Evolutionary conservation across 2,113 vertebrate species (phyloP).

Genomic region (Cervus canadensis): DNA sequence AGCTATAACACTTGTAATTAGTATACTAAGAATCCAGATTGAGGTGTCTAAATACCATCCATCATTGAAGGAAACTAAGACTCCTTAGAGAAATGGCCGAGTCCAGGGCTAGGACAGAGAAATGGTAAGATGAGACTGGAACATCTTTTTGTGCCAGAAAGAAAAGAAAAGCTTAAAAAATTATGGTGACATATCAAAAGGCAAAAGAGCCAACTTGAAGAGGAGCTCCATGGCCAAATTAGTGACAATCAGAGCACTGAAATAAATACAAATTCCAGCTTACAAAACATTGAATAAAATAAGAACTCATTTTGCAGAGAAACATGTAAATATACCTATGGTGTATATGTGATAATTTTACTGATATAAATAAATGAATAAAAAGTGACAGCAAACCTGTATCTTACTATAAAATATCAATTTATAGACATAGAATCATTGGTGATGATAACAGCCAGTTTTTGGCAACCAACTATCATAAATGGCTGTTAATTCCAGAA

Average conservation of each 20-base stretch:
- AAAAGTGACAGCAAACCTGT: not conserved
- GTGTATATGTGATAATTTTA: not conserved
- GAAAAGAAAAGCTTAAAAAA: not conserved
- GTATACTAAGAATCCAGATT: not conserved
- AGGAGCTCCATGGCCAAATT: not conserved
- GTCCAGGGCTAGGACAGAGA: not conserved
- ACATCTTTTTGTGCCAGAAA: not conserved
- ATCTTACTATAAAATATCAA: not conserved
- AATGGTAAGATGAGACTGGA: not conserved
- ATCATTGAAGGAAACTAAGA: not conserved
- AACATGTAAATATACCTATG: not conserved
- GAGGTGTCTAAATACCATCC: not conserved
- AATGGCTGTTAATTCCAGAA: not conserved
- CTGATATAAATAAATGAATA: not conserved
- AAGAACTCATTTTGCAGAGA: not conserved
- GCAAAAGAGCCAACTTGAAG: not conserved
- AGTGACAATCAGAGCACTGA: not conserved
- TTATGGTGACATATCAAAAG: not conserved
- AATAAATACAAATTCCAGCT: not conserved
- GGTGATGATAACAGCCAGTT: not conserved
- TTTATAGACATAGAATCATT: not conserved
- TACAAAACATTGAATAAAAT: not conserved
- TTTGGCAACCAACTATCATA: not conserved
- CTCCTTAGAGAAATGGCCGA: not conserved
- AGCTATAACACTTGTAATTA: not conserved